Evolutionary conservation across 2,888 invertebrate genomes (phyloP).

Genomic region (Brassicogethes aeneus): DNA sequence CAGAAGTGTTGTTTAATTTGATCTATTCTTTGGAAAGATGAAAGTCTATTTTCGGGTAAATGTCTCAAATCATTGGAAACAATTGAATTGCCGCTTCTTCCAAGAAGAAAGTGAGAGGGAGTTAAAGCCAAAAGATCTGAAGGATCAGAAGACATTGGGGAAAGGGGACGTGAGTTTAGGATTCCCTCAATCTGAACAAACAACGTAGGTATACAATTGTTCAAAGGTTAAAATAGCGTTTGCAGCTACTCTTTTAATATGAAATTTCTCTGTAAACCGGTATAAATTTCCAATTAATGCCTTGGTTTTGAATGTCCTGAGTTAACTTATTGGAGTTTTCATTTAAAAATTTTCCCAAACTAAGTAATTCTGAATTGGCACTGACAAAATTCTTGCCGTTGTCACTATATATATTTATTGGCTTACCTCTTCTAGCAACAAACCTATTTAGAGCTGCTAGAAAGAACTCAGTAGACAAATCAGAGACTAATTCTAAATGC

Average conservation of each 20-base stretch:
- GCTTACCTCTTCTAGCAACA: slow-evolving; percentile 9
- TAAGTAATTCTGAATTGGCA: background rate
- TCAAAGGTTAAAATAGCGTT: background rate
- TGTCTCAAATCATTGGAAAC: background rate
- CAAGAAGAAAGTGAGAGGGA: background rate
- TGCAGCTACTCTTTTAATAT: background rate
- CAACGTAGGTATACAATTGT: slow-evolving; percentile 11
- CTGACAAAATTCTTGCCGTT: background rate
- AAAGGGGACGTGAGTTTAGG: background rate
- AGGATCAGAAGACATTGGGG: background rate
- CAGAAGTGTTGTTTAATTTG: background rate
- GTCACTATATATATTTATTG: slow-evolving; percentile 2
- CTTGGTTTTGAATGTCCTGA: background rate
- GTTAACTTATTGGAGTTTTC: background rate
- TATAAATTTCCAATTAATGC: background rate
- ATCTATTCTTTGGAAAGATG: background rate
- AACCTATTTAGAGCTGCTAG: slow-evolving; percentile 10
- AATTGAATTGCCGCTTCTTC: background rate
- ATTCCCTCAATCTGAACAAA: background rate
- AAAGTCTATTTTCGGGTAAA: background rate
- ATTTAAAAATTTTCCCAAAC: background rate
- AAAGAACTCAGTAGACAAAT: slow-evolving; percentile 10
- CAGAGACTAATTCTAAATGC: slow-evolving; percentile 12
- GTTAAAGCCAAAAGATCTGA: background rate
- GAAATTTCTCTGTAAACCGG: background rate